A percentile compares a stretch with the other conserved stretches of the same genome.
Evolutionary conservation across 2,888 invertebrate species (phyloP).

Genomic region (Agrotis clavis): DNA sequence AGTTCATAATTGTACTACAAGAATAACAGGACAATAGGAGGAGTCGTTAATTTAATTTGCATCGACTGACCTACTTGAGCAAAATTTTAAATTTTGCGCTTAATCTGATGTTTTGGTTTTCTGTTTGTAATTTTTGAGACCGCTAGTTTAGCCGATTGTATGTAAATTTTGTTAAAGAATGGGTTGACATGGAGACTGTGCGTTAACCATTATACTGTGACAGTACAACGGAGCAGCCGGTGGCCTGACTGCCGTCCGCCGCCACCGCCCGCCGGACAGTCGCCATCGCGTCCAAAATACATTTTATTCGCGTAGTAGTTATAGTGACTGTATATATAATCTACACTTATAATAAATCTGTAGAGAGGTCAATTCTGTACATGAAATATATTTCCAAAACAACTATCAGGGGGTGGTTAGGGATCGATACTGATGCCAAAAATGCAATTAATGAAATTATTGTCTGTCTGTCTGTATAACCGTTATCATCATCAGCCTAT

Average conservation of each 20-base stretch:
- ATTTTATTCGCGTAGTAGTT: not conserved
- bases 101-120: conserved; percentile 68
- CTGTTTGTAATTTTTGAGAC: conserved; percentile 71
- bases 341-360: no score
- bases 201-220: conserved; percentile 68
- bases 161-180: conserved; percentile 74
- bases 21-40: conserved; percentile 64
- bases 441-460: no score
- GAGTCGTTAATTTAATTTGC: conserved; percentile 72
- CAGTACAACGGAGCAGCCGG: conserved; percentile 48
- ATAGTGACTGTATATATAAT: conserved; percentile 28
- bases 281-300: conserved; percentile 11
- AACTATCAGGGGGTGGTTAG: no score
- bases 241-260: conserved; percentile 26
- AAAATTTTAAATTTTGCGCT: conserved; percentile 63
- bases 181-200: conserved; percentile 65
- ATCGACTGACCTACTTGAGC: conserved; percentile 68
- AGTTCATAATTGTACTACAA: conserved; percentile 68
- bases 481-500: no score
- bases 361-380: no score
- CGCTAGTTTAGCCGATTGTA: conserved; percentile 78
- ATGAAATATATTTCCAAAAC: no score
- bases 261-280: conserved; percentile 7
- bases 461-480: no score
- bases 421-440: no score